Conservation (phyloP, 2,113 vertebrate genomes). For the Telmatochromis brachygnathus region DNA sequence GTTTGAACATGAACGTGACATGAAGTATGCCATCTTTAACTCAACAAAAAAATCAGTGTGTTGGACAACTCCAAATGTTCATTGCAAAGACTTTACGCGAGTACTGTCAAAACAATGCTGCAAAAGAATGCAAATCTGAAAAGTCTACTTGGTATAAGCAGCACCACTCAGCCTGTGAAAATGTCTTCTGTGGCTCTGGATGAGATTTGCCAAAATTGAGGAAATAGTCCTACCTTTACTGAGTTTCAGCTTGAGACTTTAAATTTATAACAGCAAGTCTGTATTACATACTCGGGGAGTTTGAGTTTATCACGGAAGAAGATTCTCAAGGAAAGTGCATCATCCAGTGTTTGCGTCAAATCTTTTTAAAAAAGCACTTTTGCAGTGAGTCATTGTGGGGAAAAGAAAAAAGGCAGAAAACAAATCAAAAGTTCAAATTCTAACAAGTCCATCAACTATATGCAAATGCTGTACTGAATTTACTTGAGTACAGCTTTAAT, state of each 20-base stretch:
- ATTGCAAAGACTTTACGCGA: rapidly evolving
- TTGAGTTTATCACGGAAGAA: not conserved
- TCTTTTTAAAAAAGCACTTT: not conserved
- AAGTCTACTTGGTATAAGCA: not conserved
- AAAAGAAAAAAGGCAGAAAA: not conserved
- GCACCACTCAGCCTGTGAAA: not conserved
- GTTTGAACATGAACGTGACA: not conserved
- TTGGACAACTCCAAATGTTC: not conserved
- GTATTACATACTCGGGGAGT: not conserved
- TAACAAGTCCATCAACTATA: not conserved
- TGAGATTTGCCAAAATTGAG: not conserved
- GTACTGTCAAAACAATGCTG: not conserved
- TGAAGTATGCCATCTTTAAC: not conserved
- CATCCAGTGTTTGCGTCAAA: not conserved
- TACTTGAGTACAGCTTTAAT: not conserved
- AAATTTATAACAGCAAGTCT: not conserved
- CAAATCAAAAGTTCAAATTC: not conserved
- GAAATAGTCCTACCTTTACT: not conserved
- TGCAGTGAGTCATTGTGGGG: not conserved
- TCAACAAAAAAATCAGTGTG: not conserved
- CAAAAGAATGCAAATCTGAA: not conserved
- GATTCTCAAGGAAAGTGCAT: not conserved
- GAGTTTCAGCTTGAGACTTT: not conserved
- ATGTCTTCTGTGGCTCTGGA: not conserved
- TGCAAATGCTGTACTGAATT: not conserved